Percentiles rank a stretch among this genome's conserved stretches.
Conservation (phyloP, 2,888 invertebrate genomes). For the Julus scandinavius region DNA sequence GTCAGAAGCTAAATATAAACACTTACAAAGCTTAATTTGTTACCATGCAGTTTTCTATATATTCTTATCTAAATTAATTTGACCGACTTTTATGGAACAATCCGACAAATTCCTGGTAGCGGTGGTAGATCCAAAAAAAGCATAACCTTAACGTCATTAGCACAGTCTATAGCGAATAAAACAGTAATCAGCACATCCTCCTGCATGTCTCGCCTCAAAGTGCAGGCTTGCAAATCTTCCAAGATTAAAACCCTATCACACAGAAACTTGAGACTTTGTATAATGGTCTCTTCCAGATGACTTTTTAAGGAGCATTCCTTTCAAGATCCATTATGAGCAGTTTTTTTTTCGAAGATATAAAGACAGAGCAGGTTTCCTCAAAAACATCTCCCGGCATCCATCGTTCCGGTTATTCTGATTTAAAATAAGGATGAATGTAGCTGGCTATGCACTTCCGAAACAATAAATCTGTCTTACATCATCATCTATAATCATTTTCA, state of each 20-base stretch:
- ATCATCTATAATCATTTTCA: constrained; percentile 2
- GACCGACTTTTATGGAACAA: no score
- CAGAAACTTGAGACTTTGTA: not conserved
- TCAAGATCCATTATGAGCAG: not conserved
- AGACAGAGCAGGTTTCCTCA: not conserved
- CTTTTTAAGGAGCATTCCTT: not conserved
- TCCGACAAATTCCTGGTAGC: no score
- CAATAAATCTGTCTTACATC: constrained; percentile 8
- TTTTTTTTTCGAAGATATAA: constrained; percentile 14
- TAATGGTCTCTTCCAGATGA: not conserved
- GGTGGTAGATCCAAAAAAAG: no score
- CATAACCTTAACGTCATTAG: no score
- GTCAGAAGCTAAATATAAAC: not conserved
- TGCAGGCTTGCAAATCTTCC: not conserved
- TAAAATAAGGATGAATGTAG: not conserved
- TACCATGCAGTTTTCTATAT: not conserved
- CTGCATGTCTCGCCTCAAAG: not conserved
- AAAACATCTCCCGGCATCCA: not conserved
- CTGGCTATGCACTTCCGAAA: not conserved
- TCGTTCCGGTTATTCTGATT: not conserved
- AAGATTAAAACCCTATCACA: not conserved
- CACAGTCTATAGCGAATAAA: not conserved
- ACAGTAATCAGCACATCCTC: not conserved
- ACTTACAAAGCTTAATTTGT: not conserved
- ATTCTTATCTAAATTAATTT: not conserved